These are phyloP conservation scores for Crax fasciolata DNA, from an alignment of 2,797 vertebrate genomes.

Conservation along the genomic window DNA sequence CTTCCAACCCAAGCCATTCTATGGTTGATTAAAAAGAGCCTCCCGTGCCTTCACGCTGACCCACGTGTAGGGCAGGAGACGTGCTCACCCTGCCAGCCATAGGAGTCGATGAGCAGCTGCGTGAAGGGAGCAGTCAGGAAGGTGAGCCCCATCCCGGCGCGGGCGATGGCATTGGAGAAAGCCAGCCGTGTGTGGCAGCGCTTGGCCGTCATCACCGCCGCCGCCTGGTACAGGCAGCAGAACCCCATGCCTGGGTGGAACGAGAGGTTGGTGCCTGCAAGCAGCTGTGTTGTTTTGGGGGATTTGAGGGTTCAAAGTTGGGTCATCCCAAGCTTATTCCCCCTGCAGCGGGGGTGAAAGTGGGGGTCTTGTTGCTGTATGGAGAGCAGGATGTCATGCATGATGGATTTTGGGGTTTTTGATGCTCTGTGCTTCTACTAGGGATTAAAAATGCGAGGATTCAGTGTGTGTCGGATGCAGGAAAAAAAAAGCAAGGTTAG, in stretches of 20 bases:
- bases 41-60: fast-evolving
- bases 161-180: conserved; percentile 89
- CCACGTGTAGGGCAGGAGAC: fast-evolving
- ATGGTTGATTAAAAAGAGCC: not conserved
- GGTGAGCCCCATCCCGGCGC: conserved; percentile 94
- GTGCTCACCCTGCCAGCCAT: conserved; percentile 92
- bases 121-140: conserved; percentile 93
- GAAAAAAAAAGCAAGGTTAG: not conserved
- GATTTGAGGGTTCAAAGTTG: no score
- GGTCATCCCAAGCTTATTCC: fast-evolving
- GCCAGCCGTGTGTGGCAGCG: conserved; percentile 90
- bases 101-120: conserved; percentile 89
- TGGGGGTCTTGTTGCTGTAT: not conserved
- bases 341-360: not conserved
- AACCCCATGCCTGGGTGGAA: conserved; percentile 88
- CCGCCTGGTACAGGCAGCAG: conserved; percentile 91
- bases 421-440: not conserved
- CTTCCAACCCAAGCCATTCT: no score
- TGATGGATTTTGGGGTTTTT: fast-evolving
- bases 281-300: no score
- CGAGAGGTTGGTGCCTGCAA: fast-evolving
- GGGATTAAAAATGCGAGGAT: not conserved
- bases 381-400: fast-evolving
- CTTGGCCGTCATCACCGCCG: conserved; percentile 87
- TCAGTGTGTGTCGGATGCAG: not conserved